Evolutionary conservation across 1,140 invertebrate genomes (phyloP).

Genomic region (Zaprionus africanus): DNA sequence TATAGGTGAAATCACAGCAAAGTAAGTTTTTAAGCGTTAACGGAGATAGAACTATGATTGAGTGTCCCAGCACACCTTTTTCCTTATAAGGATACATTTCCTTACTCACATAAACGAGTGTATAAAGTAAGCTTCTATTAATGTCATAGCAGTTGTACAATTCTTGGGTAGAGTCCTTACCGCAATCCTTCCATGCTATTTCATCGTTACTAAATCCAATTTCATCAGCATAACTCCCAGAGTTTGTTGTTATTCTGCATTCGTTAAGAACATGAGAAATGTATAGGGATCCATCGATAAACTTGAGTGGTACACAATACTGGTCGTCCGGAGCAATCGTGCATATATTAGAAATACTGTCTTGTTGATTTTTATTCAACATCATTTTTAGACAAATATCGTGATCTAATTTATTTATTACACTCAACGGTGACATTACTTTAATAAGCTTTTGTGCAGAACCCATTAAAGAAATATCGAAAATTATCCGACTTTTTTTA

Average conservation of each 20-base stretch:
- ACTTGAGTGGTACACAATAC: slow-evolving; percentile 80
- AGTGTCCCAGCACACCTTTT: slow-evolving; percentile 90
- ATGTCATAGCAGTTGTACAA: slow-evolving; percentile 63
- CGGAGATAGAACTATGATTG: slow-evolving; percentile 92
- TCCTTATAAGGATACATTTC: slow-evolving; percentile 92
- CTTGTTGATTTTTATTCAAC: slow-evolving; percentile 72
- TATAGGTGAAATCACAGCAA: slow-evolving; percentile 89
- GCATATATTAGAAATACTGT: slow-evolving; percentile 45
- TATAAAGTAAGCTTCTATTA: slow-evolving; percentile 66
- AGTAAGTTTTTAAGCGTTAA: slow-evolving; percentile 92
- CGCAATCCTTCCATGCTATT: slow-evolving; percentile 64
- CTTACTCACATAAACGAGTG: slow-evolving; percentile 86
- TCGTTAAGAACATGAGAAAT: slow-evolving; percentile 56
- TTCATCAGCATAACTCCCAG: slow-evolving; percentile 48
- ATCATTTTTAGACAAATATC: slow-evolving; percentile 90
- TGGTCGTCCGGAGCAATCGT: slow-evolving; percentile 60
- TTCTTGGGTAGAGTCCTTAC: slow-evolving; percentile 47
- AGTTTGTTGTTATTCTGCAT: slow-evolving; percentile 25
- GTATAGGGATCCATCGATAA: slow-evolving; percentile 70
- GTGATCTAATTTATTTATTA: slow-evolving; percentile 91
- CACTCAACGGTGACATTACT: slow-evolving; percentile 94
- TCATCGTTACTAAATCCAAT: slow-evolving; percentile 64
- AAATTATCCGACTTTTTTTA: slow-evolving; percentile 90
- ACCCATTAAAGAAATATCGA: slow-evolving; percentile 95
- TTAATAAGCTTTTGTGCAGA: slow-evolving; percentile 97